These are phyloP conservation scores for Anoplolepis gracilipes DNA, from an alignment of 1,140 invertebrate genomes.

Conservation along the genomic window DNA sequence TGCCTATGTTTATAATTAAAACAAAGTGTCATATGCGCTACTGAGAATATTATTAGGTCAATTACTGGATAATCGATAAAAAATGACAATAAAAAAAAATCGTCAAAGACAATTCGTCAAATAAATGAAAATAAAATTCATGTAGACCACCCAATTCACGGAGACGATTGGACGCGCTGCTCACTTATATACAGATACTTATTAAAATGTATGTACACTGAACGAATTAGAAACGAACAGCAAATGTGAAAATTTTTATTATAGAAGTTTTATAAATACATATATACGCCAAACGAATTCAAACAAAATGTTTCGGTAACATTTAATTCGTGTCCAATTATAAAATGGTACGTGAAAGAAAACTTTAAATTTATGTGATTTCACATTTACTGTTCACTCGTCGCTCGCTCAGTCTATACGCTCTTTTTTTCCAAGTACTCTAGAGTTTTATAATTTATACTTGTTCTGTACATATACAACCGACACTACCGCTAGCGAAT, in stretches of 20 bases:
- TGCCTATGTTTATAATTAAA: slow-evolving; percentile 39
- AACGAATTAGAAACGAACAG: slow-evolving; percentile 16
- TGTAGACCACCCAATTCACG: slow-evolving; percentile 62
- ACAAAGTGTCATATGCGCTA: background rate
- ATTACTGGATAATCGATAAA: slow-evolving; percentile 9
- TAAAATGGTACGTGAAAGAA: background rate
- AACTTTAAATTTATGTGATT: background rate
- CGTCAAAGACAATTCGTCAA: slow-evolving; percentile 4
- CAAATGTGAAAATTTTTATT: background rate
- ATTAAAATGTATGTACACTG: slow-evolving; percentile 20
- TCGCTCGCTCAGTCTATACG: slow-evolving; percentile 5
- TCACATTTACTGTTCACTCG: background rate
- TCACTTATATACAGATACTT: slow-evolving; percentile 73
- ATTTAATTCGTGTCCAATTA: background rate
- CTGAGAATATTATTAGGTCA: background rate
- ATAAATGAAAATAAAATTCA: slow-evolving; percentile 54
- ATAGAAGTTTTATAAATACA: background rate
- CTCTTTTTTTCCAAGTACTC: slow-evolving; percentile 43
- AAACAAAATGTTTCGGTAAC: background rate
- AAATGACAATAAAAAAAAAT: slow-evolving; percentile 50
- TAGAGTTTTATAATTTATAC: slow-evolving; percentile 77
- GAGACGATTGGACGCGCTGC: slow-evolving; percentile 61
- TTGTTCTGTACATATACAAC: slow-evolving; percentile 76
- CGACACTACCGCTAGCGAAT: slow-evolving; percentile 71
- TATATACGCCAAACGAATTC: background rate